Evolutionary conservation across 2,797 vertebrate genomes (phyloP), one percentile per base, ranked within the genome.

Genomic region (Silurus lanzhouensis): DNA sequence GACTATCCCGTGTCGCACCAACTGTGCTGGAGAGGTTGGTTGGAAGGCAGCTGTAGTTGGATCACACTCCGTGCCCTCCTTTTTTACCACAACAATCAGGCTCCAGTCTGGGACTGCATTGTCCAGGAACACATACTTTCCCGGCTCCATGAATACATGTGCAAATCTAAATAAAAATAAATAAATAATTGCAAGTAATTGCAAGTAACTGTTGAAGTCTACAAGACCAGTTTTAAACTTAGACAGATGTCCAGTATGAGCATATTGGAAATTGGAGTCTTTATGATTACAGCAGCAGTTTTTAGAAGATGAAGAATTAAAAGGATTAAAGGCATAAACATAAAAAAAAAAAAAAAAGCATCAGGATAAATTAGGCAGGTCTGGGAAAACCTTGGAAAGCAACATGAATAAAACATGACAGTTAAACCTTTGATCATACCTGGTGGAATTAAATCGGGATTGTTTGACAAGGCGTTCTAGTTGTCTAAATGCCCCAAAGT

Each of bases 51-150:
- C 89, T 0, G 79, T 76, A 27, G 90, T 86, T 0, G 94, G 91
- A 66, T 94, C 90, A 46, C 97, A 99, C 83, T 93, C 90, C 4
- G 94, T 90, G 2, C 94, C 94, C 1, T 92, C 91, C 70, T 95
- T 87, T 8, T 93, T 96, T 83, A 98, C 96, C 84, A 95, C 94
- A 87, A 98, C 96, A 6, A 98, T 94, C 2, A 96, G 67, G 17
- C 95, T 95, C 91, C 90, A 93, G 10, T 97, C 95, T 1, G 95
- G 92, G 15, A 95, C 25, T 0, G 91, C 93, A 0, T 91, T 97
- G 89, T 98, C 97, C 87, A 91, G 90, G 91, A 99, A 97, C 63
- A 97, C 95, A 0, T 97, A 99, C 0, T 94, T 97, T 27, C 98
- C 98, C 0, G 94, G 88, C 31, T 97, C 96, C 68, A 95, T 92